Base-by-base conservation (phyloP, 2,888 invertebrate genomes). In the Cyclophora albipunctata region DNA sequence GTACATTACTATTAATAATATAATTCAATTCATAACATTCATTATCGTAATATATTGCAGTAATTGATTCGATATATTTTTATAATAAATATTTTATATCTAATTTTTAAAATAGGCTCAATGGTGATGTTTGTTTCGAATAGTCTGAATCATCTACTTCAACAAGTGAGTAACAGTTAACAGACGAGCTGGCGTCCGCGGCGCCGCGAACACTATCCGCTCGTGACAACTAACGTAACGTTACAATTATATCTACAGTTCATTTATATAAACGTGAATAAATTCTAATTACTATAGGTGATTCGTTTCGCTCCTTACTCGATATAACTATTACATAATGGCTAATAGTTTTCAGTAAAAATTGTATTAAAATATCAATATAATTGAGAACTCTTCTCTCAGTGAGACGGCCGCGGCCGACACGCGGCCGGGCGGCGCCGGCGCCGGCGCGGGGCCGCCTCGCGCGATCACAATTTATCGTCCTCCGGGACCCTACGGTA, bases 291-390 rank as follows among this genome's bases (percentile, higher is more conserved):
- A 78, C 57, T 67, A 49, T 54, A 79, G 55, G 71, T 76, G 75
- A 76, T 72, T 66, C 64, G 60, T 63, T 20, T 60, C 55, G 51
- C 64, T 68, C 59, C 60, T 71, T 73, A 64, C 70, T 78, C 64
- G 69, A 77, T 75, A 74, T 63, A 70, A 73, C 63, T 74, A 72
- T 75, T 73, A 71, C 64, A 72, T 78, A 78, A 53, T 63, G 67
- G 67, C 77, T 79, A 78, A 75, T 70, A 73, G 65, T 74, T 72
- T 5, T 75, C 72, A 76, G 84, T 81, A 78, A 80, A 78, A 78
- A 69, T 63, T 74, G 68, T 84, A 85, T 75, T 83, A 84, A 82
- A 84, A 84, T 82, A 84, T 81, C 73, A 82, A 78, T 82, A 81
- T 81, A 81, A 81, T 84, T 83, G 83, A 83, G 75, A 81, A 73